A percentile compares a stretch with the other conserved stretches of the same genome.
phyloP scores from a whole-genome alignment of 2,797 vertebrate species.

The Brotogeris chrysoptera region DNA sequence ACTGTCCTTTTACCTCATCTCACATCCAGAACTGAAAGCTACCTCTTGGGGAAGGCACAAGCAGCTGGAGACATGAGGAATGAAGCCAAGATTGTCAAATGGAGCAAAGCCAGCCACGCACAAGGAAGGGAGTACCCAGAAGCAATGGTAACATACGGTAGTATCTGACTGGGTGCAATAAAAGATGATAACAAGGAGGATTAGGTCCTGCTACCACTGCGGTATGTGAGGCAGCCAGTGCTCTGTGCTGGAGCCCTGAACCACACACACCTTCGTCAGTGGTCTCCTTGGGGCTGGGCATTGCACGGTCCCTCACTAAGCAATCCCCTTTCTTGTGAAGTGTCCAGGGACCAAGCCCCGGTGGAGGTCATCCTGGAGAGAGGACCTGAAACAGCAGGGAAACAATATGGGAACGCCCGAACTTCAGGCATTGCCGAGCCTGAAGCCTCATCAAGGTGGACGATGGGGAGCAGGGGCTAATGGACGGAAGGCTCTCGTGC shows the following conservation, averaged over 20 bases:
- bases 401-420: background rate
- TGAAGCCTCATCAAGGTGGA: rapidly evolving
- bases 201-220: background rate
- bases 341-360: background rate
- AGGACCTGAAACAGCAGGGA: background rate
- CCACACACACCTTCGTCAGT: background rate
- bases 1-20: background rate
- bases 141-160: background rate
- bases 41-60: background rate
- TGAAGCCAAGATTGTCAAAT: background rate
- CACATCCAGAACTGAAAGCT: background rate
- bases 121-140: background rate
- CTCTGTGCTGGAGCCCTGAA: background rate
- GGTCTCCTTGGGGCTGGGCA: background rate
- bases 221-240: background rate
- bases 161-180: constrained; percentile 7
- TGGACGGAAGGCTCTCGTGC: background rate
- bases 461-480: rapidly evolving
- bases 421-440: background rate
- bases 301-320: background rate
- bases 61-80: background rate
- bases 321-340: background rate
- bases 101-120: background rate
- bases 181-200: constrained; percentile 35
- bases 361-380: background rate